phyloP scores from a whole-genome alignment of 2,113 vertebrate genomes.

The Thamnaconus septentrionalis region DNA sequence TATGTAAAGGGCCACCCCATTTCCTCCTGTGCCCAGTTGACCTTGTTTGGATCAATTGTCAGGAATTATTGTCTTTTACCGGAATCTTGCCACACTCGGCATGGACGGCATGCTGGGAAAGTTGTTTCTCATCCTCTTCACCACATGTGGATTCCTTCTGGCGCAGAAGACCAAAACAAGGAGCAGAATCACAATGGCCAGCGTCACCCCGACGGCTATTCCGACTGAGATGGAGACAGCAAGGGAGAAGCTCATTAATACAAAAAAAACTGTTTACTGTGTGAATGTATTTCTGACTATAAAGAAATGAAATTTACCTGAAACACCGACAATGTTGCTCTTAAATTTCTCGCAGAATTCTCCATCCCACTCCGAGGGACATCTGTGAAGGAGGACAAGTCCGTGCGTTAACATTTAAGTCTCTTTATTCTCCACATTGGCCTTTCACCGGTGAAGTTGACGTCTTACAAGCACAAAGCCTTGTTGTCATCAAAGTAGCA shows the following conservation, averaged over 20 bases:
- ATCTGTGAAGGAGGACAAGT: constrained; percentile 48
- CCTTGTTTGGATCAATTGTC: no score
- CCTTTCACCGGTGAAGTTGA: neutral
- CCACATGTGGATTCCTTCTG: constrained; percentile 57
- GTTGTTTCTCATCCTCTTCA: constrained; percentile 33
- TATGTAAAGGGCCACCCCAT: no score
- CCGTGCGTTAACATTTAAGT: neutral
- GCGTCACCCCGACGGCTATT: constrained; percentile 70
- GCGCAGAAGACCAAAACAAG: constrained; percentile 56
- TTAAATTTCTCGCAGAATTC: constrained; percentile 60
- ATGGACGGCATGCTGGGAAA: constrained; percentile 45
- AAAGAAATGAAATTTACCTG: constrained; percentile 48
- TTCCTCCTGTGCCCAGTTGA: no score
- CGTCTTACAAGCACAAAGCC: constrained; percentile 67
- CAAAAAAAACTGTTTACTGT: neutral
- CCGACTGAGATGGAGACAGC: constrained; percentile 48
- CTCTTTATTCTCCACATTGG: neutral
- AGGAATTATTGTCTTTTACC: constrained; percentile 38
- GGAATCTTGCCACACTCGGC: constrained; percentile 46
- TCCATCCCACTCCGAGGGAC: constrained; percentile 63
- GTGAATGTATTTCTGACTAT: neutral
- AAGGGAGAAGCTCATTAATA: neutral
- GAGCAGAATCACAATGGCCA: constrained; percentile 52
- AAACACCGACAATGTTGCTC: constrained; percentile 35
- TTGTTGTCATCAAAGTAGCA: constrained; percentile 73